Conservation (phyloP, 2,888 invertebrate species). For the Caenorhabditis zanzibari region DNA sequence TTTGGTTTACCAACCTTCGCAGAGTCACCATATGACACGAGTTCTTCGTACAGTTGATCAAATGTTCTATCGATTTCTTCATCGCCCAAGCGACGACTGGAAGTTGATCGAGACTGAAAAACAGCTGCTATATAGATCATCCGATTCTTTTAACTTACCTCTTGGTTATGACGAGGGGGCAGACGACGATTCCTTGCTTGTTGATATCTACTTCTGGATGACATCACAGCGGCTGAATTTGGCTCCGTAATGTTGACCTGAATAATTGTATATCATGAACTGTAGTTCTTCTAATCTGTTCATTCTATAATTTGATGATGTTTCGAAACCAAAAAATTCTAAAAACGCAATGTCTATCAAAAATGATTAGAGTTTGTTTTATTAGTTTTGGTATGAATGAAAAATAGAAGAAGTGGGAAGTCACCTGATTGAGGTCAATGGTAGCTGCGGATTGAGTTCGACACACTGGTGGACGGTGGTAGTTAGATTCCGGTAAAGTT, state of each 20-base stretch:
- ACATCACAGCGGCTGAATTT: slow-evolving; percentile 55
- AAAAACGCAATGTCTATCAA: neutral
- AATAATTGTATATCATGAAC: neutral
- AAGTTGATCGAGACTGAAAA: slow-evolving; percentile 62
- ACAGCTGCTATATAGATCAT: neutral
- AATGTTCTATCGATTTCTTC: slow-evolving; percentile 73
- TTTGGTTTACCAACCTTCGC: slow-evolving; percentile 47
- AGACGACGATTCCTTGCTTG: slow-evolving; percentile 72
- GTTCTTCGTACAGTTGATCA: slow-evolving; percentile 73
- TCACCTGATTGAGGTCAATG: slow-evolving; percentile 70
- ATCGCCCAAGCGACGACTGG: slow-evolving; percentile 60
- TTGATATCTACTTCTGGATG: slow-evolving; percentile 73
- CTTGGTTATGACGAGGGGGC: slow-evolving; percentile 71
- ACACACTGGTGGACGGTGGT: slow-evolving; percentile 60
- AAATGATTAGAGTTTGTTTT: neutral
- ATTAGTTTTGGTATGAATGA: neutral
- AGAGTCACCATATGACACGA: slow-evolving; percentile 68
- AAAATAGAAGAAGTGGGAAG: slow-evolving; percentile 18
- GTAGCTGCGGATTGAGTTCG: slow-evolving; percentile 74
- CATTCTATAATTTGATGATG: slow-evolving; percentile 3
- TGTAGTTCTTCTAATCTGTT: neutral
- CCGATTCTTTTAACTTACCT: slow-evolving; percentile 1
- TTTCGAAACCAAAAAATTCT: neutral
- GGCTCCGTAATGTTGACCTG: slow-evolving; percentile 56
- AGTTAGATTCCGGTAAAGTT: slow-evolving; percentile 47